phyloP scores from a whole-genome alignment of 2,113 vertebrate genomes.

The Sorex fumeus region DNA sequence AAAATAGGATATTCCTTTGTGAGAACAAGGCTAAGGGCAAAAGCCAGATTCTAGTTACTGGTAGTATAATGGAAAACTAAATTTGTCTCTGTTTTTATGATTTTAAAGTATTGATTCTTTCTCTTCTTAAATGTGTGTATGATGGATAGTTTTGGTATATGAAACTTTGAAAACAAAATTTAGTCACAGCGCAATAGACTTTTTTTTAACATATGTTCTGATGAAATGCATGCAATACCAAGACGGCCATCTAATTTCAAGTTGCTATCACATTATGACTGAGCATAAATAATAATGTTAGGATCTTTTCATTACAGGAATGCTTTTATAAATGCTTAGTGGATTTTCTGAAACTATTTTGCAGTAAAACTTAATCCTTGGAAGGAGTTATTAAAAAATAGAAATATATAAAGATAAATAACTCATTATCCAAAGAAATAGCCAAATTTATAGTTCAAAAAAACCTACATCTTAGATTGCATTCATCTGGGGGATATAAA shows the following conservation, averaged over 20 bases:
- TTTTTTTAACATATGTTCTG: conserved; percentile 67
- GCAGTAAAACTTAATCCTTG: conserved; percentile 45
- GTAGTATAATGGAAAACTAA: conserved; percentile 77
- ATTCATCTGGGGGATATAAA: no score
- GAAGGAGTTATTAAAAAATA: conserved; percentile 20
- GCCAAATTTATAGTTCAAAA: conserved; percentile 46
- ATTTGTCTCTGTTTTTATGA: conserved; percentile 79
- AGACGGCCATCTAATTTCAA: conserved; percentile 39
- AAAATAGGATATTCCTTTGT: conserved; percentile 69
- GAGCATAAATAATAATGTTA: conserved; percentile 60
- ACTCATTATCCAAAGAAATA: conserved; percentile 18
- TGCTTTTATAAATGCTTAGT: conserved; percentile 35
- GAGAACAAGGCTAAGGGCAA: conserved; percentile 76
- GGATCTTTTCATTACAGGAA: conserved; percentile 22
- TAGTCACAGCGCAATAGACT: conserved; percentile 45
- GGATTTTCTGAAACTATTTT: conserved; percentile 64
- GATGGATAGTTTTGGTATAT: conserved; percentile 73
- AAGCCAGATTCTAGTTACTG: conserved; percentile 79
- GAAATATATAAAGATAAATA: not conserved
- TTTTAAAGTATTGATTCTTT: conserved; percentile 83
- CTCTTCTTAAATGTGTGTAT: conserved; percentile 77
- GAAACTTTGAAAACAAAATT: conserved; percentile 74
- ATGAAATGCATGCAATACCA: conserved; percentile 26
- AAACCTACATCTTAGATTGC: no score
- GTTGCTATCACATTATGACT: conserved; percentile 37